Base-by-base conservation (phyloP, 2,113 vertebrate genomes). In the Reinhardtius hippoglossoides region DNA sequence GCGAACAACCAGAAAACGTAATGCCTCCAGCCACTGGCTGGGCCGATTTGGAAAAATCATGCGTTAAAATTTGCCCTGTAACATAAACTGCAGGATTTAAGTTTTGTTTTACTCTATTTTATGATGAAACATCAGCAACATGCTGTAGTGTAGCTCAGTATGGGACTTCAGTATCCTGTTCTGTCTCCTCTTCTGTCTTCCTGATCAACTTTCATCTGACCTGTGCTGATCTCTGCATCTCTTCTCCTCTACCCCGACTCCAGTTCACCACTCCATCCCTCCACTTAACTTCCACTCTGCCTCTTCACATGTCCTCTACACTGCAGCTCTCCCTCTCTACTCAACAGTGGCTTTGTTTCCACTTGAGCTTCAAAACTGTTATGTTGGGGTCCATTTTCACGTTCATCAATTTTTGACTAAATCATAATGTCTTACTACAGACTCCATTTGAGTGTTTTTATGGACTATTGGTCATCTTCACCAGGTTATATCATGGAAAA, bases 261-360 rank as follows among this genome's bases (percentile, higher is more conserved):
- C 58, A 50, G 78, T 80, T 80, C 61, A 72, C 71, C 74, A 76
- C 83, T 89, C 42, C 76, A 71, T 71, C 80, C 67, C 55, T 63
- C 79, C 87, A 80, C 88, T 90, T 76, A 5, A n/a, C 81, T 52
- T 69, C 74, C 86, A 86, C 81, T 84, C 84, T 66, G 44, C 77
- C 80, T 80, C 87, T 88, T 69, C 75, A 81, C 68, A 42, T 9
- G 5, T 61, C 27, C 75, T 75, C 67, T 31, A 9, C 23, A 20
- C 71, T 50, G 15, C 66, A 37, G 60, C 82, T 60, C 65, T 74
- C 27, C 71, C 24, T 4, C 67, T 50, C 82, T 67, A 71, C 59
- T 67, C 26, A 13, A 5, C 58, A 6, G 9, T 35, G 50, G 44
- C 46, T 54, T 62, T 70, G 63, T 71, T 82, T 70, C 64, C 71